These are phyloP conservation scores for Nasalis larvatus DNA, from an alignment of 2,113 vertebrate species.

Conservation along the genomic window DNA sequence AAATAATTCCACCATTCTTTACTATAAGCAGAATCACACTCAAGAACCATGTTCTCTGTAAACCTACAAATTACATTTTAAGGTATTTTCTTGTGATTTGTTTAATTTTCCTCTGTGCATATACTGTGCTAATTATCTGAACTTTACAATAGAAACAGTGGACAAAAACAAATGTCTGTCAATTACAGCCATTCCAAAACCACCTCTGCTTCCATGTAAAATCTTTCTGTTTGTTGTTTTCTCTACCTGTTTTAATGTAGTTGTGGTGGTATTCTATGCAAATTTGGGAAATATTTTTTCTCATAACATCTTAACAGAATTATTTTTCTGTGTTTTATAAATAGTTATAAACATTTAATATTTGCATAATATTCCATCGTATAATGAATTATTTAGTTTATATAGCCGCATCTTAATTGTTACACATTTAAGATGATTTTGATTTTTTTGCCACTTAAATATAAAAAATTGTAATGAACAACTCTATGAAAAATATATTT, in stretches of 20 bases:
- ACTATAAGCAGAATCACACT: background rate
- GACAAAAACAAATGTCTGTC: background rate
- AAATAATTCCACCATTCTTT: background rate
- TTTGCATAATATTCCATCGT: background rate
- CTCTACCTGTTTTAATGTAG: background rate
- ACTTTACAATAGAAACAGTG: background rate
- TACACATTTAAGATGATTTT: background rate
- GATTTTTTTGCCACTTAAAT: background rate
- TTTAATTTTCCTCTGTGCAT: background rate
- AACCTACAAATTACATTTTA: background rate
- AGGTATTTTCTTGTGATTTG: background rate
- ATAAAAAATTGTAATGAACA: background rate
- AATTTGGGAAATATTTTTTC: background rate
- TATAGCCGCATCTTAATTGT: background rate
- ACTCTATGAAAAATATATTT: background rate
- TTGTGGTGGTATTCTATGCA: background rate
- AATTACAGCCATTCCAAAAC: background rate
- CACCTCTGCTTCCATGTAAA: background rate
- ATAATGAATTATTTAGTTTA: background rate
- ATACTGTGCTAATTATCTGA: background rate
- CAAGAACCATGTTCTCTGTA: background rate
- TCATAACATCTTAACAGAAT: background rate
- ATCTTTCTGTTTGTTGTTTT: background rate
- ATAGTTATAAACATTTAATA: conserved; percentile 10
- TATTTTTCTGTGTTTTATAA: background rate